These are phyloP conservation scores for Chrysocyon brachyurus DNA, from an alignment of 2,797 vertebrate species.

Conservation along the genomic window DNA sequence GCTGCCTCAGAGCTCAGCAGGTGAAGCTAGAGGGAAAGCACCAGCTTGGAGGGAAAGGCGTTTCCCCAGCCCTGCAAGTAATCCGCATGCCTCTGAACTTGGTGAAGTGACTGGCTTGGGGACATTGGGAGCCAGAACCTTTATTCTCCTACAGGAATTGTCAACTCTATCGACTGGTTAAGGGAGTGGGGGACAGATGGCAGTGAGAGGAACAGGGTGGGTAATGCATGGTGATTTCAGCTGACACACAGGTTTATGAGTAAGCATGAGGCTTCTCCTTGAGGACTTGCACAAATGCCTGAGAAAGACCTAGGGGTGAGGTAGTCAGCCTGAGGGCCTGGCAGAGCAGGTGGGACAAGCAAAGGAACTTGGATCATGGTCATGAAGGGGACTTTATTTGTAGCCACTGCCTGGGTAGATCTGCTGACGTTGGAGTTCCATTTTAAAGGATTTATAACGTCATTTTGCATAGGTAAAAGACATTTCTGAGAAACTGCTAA, in stretches of 20 bases:
- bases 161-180: background rate
- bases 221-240: no score
- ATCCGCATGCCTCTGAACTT: no score
- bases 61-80: background rate
- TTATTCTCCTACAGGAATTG: background rate
- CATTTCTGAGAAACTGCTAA: background rate
- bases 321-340: background rate
- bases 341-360: background rate
- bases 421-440: background rate
- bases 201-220: background rate
- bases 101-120: background rate
- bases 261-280: background rate
- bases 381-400: background rate
- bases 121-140: background rate
- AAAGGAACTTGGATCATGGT: background rate
- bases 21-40: background rate
- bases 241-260: background rate
- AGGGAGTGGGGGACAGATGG: background rate
- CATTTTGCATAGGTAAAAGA: background rate
- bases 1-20: background rate
- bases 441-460: background rate
- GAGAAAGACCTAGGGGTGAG: background rate
- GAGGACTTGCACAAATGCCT: background rate
- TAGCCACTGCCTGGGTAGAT: background rate
- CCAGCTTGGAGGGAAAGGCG: accelerated